These are phyloP conservation scores for Oreochromis tanganicae DNA, from an alignment of 2,113 vertebrate species.

Conservation along the genomic window DNA sequence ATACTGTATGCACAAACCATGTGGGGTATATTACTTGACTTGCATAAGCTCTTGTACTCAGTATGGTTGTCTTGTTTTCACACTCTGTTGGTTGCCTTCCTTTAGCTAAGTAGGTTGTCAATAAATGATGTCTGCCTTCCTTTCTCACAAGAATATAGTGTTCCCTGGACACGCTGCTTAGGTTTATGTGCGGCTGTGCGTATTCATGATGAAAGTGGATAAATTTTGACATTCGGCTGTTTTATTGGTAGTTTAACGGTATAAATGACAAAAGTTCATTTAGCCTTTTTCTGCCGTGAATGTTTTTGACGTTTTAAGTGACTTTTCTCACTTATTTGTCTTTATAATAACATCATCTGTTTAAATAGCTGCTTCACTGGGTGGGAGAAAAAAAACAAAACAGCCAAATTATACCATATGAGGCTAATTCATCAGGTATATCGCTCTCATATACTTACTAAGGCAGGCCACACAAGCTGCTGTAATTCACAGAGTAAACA, in stretches of 20 bases:
- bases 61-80: slow-evolving; percentile 1
- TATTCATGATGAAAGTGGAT: background rate
- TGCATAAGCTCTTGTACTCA: slow-evolving; percentile 4
- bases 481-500: slow-evolving; percentile 58
- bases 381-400: background rate
- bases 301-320: background rate
- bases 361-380: background rate
- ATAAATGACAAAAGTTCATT: background rate
- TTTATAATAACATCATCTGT: background rate
- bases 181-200: background rate
- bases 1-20: background rate
- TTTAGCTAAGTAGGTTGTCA: slow-evolving; percentile 13
- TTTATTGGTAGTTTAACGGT: background rate
- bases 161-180: background rate
- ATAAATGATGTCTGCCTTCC: background rate
- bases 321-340: background rate
- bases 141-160: background rate
- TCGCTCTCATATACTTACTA: slow-evolving; percentile 3
- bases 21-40: background rate
- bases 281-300: background rate
- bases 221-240: background rate
- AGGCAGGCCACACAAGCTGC: slow-evolving; percentile 22
- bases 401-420: background rate
- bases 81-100: slow-evolving; percentile 19
- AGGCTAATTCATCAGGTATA: slow-evolving; percentile 36